Conservation (phyloP, 2,797 vertebrate species). For the Anolis apletophallus region DNA sequence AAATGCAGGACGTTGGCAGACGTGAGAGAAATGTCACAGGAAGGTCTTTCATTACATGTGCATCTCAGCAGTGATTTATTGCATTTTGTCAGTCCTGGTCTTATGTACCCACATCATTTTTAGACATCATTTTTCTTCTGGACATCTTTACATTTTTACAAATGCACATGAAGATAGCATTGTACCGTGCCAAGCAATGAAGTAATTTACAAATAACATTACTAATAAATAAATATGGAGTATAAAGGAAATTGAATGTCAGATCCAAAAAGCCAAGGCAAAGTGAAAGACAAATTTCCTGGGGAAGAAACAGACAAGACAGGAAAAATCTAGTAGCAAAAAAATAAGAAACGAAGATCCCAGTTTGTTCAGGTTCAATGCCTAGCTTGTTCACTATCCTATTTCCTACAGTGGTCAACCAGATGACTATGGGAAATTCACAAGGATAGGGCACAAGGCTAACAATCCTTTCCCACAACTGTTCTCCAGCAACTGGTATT, state of each 20-base stretch:
- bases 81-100: conserved; percentile 78
- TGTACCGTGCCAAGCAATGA: conserved; percentile 67
- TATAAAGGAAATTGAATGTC: conserved; percentile 64
- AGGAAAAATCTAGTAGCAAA: conserved; percentile 43
- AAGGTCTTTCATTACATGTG: conserved; percentile 80
- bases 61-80: conserved; percentile 81
- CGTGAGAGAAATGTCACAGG: conserved; percentile 82
- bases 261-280: conserved; percentile 31
- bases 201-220: conserved; percentile 77
- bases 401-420: not conserved
- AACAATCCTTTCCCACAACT: not conserved
- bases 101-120: conserved; percentile 79
- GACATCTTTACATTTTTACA: conserved; percentile 79
- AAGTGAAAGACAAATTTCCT: conserved; percentile 73
- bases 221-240: conserved; percentile 73
- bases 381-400: not conserved
- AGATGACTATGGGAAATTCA: not conserved
- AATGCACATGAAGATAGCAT: conserved; percentile 72
- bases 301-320: conserved; percentile 61
- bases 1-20: conserved; percentile 78
- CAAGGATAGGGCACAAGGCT: not conserved
- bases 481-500: not conserved
- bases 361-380: not conserved
- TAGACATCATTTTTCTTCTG: conserved; percentile 78
- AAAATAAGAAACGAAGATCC: not conserved